Conservation (phyloP, 2,797 vertebrate genomes). For the Enteromius trimaculatus region DNA sequence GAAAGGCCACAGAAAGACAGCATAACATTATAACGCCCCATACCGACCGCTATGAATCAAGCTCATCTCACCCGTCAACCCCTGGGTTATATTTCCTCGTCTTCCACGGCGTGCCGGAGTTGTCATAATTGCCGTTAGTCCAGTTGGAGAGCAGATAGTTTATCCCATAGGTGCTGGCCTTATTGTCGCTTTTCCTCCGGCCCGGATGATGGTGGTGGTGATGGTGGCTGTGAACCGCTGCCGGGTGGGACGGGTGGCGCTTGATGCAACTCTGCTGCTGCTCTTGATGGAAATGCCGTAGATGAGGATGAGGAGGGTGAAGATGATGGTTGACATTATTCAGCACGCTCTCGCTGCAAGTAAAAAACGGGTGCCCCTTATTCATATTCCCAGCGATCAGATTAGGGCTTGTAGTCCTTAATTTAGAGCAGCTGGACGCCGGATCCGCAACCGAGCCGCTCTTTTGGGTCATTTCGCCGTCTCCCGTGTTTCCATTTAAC, state of each 20-base stretch:
- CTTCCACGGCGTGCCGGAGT: constrained; percentile 95
- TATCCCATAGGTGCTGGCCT: constrained; percentile 97
- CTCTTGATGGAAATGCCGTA: constrained; percentile 64
- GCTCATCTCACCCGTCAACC: constrained; percentile 88
- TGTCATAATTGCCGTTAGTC: constrained; percentile 78
- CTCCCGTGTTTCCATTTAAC: constrained; percentile 65
- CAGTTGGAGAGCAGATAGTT: constrained; percentile 91
- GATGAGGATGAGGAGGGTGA: constrained; percentile 56
- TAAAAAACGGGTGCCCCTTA: constrained; percentile 76
- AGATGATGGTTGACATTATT: constrained; percentile 73
- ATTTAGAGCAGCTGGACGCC: constrained; percentile 75
- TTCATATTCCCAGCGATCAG: constrained; percentile 70
- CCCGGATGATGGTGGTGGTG: constrained; percentile 85
- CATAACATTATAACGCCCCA: neutral
- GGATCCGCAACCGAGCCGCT: constrained; percentile 81
- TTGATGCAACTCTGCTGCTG: constrained; percentile 67
- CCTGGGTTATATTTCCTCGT: constrained; percentile 89
- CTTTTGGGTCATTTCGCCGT: constrained; percentile 79
- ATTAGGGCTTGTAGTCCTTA: constrained; percentile 75
- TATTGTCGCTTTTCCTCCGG: constrained; percentile 95
- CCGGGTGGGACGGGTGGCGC: constrained; percentile 71
- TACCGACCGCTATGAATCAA: neutral
- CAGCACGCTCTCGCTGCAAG: constrained; percentile 76
- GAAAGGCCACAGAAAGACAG: neutral
- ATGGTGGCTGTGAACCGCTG: constrained; percentile 65